A percentile compares a stretch with the other conserved stretches of the same genome.
Conservation (phyloP, 2,888 invertebrate species). For the Electrophaes corylata region DNA sequence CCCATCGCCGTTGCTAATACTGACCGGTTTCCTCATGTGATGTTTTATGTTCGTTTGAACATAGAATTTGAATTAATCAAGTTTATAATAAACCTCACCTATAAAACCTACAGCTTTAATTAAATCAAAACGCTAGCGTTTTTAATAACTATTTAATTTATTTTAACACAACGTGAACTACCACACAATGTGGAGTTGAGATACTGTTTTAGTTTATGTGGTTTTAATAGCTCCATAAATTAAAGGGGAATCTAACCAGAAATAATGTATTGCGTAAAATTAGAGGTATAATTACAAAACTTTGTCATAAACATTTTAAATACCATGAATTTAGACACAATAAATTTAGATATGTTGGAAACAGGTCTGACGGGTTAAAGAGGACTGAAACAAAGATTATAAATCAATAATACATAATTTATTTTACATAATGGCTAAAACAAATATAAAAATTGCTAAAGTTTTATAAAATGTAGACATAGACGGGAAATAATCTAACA, state of each 20-base stretch:
- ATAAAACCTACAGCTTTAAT: conserved; percentile 55
- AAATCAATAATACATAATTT: too few species aligned
- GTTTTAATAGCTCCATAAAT: conserved; percentile 62
- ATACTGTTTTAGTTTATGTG: conserved; percentile 44
- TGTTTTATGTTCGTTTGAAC: too few species aligned
- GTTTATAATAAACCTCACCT: conserved; percentile 51
- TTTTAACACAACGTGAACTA: conserved; percentile 47
- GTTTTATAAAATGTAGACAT: too few species aligned
- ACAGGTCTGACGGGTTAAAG: too few species aligned
- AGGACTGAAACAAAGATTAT: too few species aligned
- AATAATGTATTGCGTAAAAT: conserved; percentile 56
- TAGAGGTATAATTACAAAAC: conserved; percentile 59
- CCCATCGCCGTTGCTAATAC: too few species aligned
- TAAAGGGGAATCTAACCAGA: conserved; percentile 50
- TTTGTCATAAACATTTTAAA: conserved; percentile 38
- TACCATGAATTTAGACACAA: not conserved
- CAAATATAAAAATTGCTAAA: too few species aligned
- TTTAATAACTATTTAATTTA: conserved; percentile 53
- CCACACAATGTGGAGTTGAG: conserved; percentile 26
- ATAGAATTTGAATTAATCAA: conserved; percentile 45
- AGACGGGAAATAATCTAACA: too few species aligned
- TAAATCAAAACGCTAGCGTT: conserved; percentile 39
- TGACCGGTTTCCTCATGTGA: too few species aligned
- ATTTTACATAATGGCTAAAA: too few species aligned
- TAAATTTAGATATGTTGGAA: too few species aligned